Base-by-base conservation (phyloP, 2,113 vertebrate genomes). In the Microcebus lehilahytsara region DNA sequence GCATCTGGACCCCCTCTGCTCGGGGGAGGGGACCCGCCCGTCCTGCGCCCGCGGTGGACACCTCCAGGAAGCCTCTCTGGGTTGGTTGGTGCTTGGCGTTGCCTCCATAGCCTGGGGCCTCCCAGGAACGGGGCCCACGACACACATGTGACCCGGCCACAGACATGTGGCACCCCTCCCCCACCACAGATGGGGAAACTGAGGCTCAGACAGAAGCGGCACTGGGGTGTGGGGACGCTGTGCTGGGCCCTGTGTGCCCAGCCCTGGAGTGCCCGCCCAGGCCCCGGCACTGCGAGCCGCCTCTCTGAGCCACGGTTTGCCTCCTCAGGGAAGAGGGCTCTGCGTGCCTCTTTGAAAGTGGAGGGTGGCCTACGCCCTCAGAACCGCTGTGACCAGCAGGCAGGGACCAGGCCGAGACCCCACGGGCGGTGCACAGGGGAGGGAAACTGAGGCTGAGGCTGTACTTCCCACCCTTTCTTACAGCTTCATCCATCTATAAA, bases 11-110 rank as follows among this genome's bases (percentile, higher is more conserved):
- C 22, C 13, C 6, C 34, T n/a, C 60, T 62, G 60, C 60, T 25
- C 23, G 2, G 23, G 22, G 22, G 6, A 62, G 22, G 60, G 34
- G 58, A 40, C 72, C 19, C 4, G 3, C 32, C 5, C 0, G 9
- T 10, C 62, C 72, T 46, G 12, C 0, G 0, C 7, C 9, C 0
- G 0, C 19, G 0, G 60, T 0, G 14, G 40, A 30, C n/a, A 9
- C 40, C 62, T 67, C 46, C 22, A 32, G 86, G n/a, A 71, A 93
- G 25, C 34, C 7, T 60, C 17, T 42, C 80, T 2, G 7, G 56
- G 53, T 25, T 30, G 56, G 62, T 51, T 9, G 46, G 85, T 2
- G n/a, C 19, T 62, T 10, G 13, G 58, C 3, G 1, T 56, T 8
- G 1, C 9, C 10, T 56, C 4, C 13, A 2, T 8, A 13, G 4